These are phyloP conservation scores for Yponomeuta cagnagella DNA, from an alignment of 2,888 invertebrate genomes.

Conservation along the genomic window DNA sequence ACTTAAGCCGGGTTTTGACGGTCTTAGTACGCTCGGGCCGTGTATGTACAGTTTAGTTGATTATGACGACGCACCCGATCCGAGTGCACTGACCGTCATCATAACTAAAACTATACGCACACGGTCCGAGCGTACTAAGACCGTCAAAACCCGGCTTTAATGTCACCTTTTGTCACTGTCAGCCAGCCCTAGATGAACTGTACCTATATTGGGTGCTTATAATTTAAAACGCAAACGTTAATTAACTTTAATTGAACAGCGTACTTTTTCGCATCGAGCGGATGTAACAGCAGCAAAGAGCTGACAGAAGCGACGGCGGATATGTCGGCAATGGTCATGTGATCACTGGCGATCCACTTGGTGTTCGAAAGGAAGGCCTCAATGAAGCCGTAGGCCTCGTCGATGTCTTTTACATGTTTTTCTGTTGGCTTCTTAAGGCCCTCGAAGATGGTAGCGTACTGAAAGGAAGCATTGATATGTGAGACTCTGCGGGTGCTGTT, in stretches of 20 bases:
- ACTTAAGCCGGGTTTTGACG: too few relatives aligned
- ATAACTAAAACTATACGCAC: too few relatives aligned
- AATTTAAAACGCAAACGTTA: not conserved
- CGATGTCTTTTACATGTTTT: constrained; percentile 44
- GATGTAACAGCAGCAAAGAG: constrained; percentile 34
- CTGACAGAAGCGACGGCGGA: constrained; percentile 47
- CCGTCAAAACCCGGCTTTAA: too few relatives aligned
- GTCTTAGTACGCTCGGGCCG: too few relatives aligned
- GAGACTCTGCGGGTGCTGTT: not conserved
- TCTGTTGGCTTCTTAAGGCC: constrained; percentile 42
- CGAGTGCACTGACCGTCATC: too few relatives aligned
- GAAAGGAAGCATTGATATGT: constrained; percentile 22
- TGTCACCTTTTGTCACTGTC: too few relatives aligned
- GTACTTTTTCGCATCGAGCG: constrained; percentile 38
- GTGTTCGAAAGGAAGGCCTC: constrained; percentile 61
- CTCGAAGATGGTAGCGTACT: constrained; percentile 42
- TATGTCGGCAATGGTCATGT: constrained; percentile 72
- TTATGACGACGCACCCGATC: too few relatives aligned
- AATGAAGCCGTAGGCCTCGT: constrained; percentile 58
- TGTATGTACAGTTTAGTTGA: too few relatives aligned
- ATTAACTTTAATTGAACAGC: constrained; percentile 11
- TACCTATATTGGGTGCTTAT: too few relatives aligned
- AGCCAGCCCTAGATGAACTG: too few relatives aligned
- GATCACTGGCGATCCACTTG: constrained; percentile 67
- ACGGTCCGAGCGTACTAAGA: too few relatives aligned